Conservation (phyloP, 2,888 invertebrate species). For the Eilema sororculum region DNA sequence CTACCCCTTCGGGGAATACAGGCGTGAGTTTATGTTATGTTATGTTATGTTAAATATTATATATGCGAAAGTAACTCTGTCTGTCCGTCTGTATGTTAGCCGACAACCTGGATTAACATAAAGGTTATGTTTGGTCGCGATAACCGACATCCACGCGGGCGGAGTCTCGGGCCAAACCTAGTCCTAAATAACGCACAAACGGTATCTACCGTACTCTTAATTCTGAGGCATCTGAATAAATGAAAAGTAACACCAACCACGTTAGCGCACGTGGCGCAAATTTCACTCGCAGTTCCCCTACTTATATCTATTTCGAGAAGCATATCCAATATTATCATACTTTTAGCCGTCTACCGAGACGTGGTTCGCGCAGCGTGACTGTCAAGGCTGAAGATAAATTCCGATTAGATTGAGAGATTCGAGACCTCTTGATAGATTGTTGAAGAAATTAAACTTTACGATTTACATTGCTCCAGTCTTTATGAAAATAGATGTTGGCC, state of each 20-base stretch:
- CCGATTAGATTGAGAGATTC: slow-evolving; percentile 62
- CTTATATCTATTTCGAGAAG: slow-evolving; percentile 46
- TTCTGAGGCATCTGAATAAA: slow-evolving; percentile 3
- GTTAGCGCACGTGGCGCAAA: neutral
- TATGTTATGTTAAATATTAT: no score
- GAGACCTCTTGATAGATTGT: slow-evolving; percentile 45
- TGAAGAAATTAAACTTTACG: slow-evolving; percentile 16
- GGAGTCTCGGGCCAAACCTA: no score
- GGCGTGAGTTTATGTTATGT: no score
- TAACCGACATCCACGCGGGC: no score
- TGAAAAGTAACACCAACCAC: slow-evolving; percentile 1
- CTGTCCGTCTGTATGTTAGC: no score
- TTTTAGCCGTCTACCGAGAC: slow-evolving; percentile 35
- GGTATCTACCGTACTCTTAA: neutral
- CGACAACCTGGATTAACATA: no score
- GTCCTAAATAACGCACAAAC: neutral
- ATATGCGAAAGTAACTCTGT: no score
- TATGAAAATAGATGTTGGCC: neutral
- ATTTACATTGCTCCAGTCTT: neutral
- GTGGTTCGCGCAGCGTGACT: slow-evolving; percentile 37
- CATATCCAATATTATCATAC: slow-evolving; percentile 44
- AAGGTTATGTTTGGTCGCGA: no score
- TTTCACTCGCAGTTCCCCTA: slow-evolving; percentile 9
- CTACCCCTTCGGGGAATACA: no score
- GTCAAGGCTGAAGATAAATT: slow-evolving; percentile 59